Base-by-base conservation (phyloP, 64 coral and sea anemone species). In the Pocillopora verrucosa region DNA sequence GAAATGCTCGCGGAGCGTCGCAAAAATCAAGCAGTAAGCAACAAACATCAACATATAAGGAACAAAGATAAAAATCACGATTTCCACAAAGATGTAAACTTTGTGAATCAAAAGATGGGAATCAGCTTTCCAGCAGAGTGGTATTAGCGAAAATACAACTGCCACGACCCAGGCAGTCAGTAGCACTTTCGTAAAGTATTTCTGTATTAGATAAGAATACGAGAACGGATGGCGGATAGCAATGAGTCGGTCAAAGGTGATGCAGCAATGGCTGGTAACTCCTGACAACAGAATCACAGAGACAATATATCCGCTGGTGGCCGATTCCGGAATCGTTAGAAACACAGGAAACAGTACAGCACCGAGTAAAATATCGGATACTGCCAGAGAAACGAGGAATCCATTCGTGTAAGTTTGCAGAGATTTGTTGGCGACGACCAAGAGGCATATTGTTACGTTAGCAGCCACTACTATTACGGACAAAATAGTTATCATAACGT, bases 171-270 rank as follows among this genome's bases (percentile, higher is more conserved):
- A 79, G 56, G 77, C 77, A 5, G 20, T 79, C 37, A 51, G 20
- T 9, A 79, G 56, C 77, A 79, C 26, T 59, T 79, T 60, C 22
- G 22, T 30, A 13, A 79, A 79, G 77, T 79, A 79, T 59, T 79
- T 79, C 10, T 79, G 56, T 12, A 51, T 79, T 26, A 79, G n/a
- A 79, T 59, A 79, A 1, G 77, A 59, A 60, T 58, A 79, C 1
- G 22, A 79, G 56, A 79, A 79, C 13, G 77, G 77, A 60, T 79
- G 77, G 24, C 77, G 24, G 13, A 79, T 57, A 22, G 77, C 77
- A 57, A 79, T 79, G 77, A 79, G 59, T 79, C 77, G 19, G 59
- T 79, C 77, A 59, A 79, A 79, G 4, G 77, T 79, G 77, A 79
- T 79, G 77, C 77, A 79, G 77, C 77, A 79, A 79, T 79, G 77